Base-by-base conservation (phyloP, 2,797 vertebrate genomes). In the Steatocranus sp. region DNA sequence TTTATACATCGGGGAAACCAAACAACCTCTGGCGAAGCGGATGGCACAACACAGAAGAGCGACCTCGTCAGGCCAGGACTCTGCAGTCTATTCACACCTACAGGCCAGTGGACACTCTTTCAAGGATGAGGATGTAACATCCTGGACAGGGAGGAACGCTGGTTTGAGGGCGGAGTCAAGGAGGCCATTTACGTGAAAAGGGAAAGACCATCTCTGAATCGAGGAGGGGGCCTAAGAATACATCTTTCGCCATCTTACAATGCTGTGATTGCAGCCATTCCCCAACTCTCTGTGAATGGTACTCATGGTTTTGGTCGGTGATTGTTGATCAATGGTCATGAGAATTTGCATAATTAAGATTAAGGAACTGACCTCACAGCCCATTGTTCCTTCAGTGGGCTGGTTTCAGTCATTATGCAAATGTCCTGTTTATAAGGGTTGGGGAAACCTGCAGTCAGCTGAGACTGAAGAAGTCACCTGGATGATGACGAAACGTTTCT, bases 281-380 rank as follows among this genome's bases (percentile, higher is more conserved):
- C 12, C 51, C 12, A 56, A 2, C 3, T 54, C 25, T 30, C 8
- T 56, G 53, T 54, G 14, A 1, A 17, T 17, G 14, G 14, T 0
- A 30, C 25, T 56, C 0, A 10, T 17, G 8, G 4, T 0, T 0
- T 8, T 53, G 51, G 1, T 53, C 50, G 14, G 20, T 7, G 20
- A 11, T 1, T 1, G 0, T 8, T 54, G 23, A 15, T 27, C 51
- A 27, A 0, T 30, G 15, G 5, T 0, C 8, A 17, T 30, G 25
- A 6, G 8, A 30, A 6, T 56, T 3, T 18, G 15, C 15, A 30
- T 56, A 56, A 56, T 30, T 56, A 17, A 0, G 53, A 56, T 0
- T 1, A 10, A 56, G 25, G 25, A 56, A 0, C 25, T 56, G 25
- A 30, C 25, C 25, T 10, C 25, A 1, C 53, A 56, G 25, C 25